Base-by-base conservation (phyloP, 2,888 invertebrate genomes). In the Dolichomitus sp. region DNA sequence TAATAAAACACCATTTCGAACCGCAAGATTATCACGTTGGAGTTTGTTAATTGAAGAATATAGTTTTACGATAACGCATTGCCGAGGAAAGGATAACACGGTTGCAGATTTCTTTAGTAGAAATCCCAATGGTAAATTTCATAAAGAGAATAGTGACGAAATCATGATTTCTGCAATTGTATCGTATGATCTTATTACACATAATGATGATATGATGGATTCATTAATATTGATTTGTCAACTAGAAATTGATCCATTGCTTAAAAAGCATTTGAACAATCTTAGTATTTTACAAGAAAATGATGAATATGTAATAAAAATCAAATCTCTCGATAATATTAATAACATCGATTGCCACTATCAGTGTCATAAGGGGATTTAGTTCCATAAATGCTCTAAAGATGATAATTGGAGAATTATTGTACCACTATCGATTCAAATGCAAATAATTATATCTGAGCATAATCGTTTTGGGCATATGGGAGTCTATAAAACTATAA, bases 11-110 rank as follows among this genome's bases (percentile, higher is more conserved):
- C 57, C 57, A n/a, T 59, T 59, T 33, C 57, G n/a, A 14, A 59
- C 57, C 4, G 57, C 57, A 7, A 59, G 57, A 33, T n/a, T 59
- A 14, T 59, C 57, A 14, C 57, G 57, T 33, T 59, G 57, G 57
- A 59, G 33, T 30, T 30, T 59, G n/a, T 14, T 33, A 5, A 23
- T 59, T 12, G 14, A 59, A 14, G 57, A 59, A 6, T 59, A 59
- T 11, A 9, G 14, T 14, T 59, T 59, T 33, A 1, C 33, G n/a
- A 59, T 59, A 23, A 33, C 57, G n/a, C 57, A 59, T 7, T 59
- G 57, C 63, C 75, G 61, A 11, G 90, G 88, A 3, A 69, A 33
- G 0, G 86, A 89, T 1, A 89, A 89, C 66, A 23, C 86, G 0
- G 81, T 2, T 87, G 57, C 57, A 12, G 27, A 54, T 54, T 54